Base-by-base conservation (phyloP, 2,113 vertebrate species). In the Silurus asotus region DNA sequence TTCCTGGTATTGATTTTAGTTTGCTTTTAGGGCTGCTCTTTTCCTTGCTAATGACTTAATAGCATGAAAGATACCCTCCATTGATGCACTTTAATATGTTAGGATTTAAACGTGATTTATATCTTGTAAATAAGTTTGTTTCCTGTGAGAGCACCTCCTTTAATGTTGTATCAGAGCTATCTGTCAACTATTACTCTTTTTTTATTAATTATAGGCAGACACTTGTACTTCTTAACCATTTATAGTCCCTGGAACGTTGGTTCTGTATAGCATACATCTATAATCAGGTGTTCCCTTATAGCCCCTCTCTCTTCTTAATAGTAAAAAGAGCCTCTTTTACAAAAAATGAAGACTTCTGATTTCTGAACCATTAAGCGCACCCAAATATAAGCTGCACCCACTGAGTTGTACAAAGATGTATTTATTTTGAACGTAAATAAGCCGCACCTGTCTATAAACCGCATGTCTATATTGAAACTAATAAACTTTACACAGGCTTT, bases 1-100 rank as follows among this genome's bases (percentile, higher is more conserved):
- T 92, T 93, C 88, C 91, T 91, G 90, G 89, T 90, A 88, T 58
- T 90, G 88, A 69, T 69, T 77, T 81, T 55, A 77, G 84, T 77
- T 82, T 55, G 0, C 3, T 14, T 48, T 48, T 49, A 65, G 15
- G 25, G n/a, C 58, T 72, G 13, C 13, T 56, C 81, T 45, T 28
- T 9, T 58, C 6, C n/a, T 7, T 48, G 23, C 80, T 45, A 53
- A 56, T 20, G 74, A 67, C n/a, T 78, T 75, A n/a, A 51, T 62
- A 23, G 51, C 25, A 45, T 70, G 56, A 64, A 78, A 55, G 13
- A 78, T 7, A 0, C 8, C 49, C 13, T 53, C 9, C 4, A 49
- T 49, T 23, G 19, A 51, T 4, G 3, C 49, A 51, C 48, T 23
- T 23, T 49, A 74, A 20, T 49, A 51, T 2, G 7, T 49, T 51